These are phyloP conservation scores for Latrodectus elegans DNA, from an alignment of 2,888 invertebrate species.

Conservation along the genomic window DNA sequence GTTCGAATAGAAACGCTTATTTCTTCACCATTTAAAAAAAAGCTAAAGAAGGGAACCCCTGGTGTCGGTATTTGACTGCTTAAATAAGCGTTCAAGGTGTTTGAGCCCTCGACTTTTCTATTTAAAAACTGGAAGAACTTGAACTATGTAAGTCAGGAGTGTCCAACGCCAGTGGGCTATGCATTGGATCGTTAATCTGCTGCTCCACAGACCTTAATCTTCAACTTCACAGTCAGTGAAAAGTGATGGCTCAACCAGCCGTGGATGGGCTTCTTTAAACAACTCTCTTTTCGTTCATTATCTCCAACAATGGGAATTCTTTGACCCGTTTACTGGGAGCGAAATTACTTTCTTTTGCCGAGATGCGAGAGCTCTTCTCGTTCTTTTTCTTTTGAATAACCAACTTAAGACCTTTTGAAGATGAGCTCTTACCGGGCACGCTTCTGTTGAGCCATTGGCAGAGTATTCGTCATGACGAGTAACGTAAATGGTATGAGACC, in stretches of 20 bases:
- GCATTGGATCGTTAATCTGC: constrained; percentile 38
- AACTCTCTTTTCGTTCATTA: constrained; percentile 26
- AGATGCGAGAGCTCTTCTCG: background rate
- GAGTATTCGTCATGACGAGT: background rate
- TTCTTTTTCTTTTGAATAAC: constrained; percentile 8
- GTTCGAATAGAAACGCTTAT: too few species aligned
- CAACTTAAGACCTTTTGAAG: background rate
- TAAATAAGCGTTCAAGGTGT: background rate
- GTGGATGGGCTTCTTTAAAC: constrained; percentile 39
- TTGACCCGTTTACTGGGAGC: constrained; percentile 51
- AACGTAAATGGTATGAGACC: background rate
- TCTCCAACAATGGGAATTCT: constrained; percentile 44
- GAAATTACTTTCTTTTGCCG: constrained; percentile 41
- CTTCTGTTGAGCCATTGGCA: background rate
- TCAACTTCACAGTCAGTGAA: constrained; percentile 22
- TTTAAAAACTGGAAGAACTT: background rate
- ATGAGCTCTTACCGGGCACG: background rate
- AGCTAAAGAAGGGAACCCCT: background rate
- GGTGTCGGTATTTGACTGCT: background rate
- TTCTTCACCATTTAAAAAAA: background rate
- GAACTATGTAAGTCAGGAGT: constrained; percentile 34
- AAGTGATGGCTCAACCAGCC: constrained; percentile 35
- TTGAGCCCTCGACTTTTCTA: background rate
- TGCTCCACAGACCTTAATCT: constrained; percentile 49
- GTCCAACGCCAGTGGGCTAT: background rate